phyloP scores from a whole-genome alignment of 2,113 vertebrate species.

The Pseudorhombus dupliciocellatus region DNA sequence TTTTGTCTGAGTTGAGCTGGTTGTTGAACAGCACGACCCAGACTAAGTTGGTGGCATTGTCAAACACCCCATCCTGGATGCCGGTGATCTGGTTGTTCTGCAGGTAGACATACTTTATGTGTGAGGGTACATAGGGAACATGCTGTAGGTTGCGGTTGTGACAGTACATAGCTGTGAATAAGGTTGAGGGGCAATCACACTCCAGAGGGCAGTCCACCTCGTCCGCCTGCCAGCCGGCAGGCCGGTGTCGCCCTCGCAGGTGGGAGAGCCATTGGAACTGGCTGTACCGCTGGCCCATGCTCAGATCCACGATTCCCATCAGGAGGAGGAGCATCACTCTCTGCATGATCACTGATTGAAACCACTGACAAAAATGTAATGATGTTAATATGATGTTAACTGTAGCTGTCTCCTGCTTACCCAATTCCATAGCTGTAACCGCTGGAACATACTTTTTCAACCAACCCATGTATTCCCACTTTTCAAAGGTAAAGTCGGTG shows the following conservation, averaged over 20 bases:
- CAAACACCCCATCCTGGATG: constrained; percentile 89
- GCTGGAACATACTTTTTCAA: neutral
- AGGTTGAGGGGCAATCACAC: constrained; percentile 88
- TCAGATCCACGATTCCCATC: constrained; percentile 57
- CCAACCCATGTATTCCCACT: neutral
- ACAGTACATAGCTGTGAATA: constrained; percentile 94
- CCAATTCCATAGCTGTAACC: neutral
- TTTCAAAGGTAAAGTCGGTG: constrained; percentile 3
- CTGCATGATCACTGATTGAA: constrained; percentile 58
- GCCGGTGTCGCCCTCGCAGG: constrained; percentile 45
- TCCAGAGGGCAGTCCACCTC: constrained; percentile 88
- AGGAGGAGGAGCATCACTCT: constrained; percentile 49
- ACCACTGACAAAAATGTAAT: neutral
- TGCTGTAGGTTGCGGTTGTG: constrained; percentile 89
- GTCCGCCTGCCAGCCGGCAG: constrained; percentile 28
- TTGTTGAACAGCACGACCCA: constrained; percentile 94
- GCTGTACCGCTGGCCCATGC: constrained; percentile 44
- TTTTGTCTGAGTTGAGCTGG: constrained; percentile 88
- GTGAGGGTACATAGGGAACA: constrained; percentile 88
- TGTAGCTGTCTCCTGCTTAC: neutral
- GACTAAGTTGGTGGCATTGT: constrained; percentile 90
- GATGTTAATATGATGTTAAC: neutral
- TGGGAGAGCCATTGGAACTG: constrained; percentile 65
- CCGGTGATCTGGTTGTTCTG: constrained; percentile 90
- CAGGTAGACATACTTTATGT: constrained; percentile 94